Evolutionary conservation across 2,888 invertebrate species (phyloP).

Genomic region (Xestoiulus laeticollis): DNA sequence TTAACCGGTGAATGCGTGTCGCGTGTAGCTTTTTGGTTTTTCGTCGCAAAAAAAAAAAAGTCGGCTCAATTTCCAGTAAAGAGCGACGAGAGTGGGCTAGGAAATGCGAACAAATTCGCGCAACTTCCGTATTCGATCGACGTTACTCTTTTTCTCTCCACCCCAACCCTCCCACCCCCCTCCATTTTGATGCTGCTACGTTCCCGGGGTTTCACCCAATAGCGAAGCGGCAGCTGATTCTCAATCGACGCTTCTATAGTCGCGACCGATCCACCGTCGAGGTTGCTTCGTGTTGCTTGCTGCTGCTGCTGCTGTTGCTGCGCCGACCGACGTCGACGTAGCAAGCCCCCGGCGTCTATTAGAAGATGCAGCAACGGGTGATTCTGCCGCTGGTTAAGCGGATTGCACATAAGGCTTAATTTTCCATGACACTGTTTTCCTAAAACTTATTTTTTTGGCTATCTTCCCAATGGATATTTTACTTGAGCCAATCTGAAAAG

Average conservation of each 20-base stretch:
- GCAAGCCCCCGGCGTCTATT: background rate
- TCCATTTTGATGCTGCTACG: background rate
- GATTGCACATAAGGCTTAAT: background rate
- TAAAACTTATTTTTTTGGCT: background rate
- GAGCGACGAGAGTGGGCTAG: background rate
- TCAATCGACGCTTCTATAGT: background rate
- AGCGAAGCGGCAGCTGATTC: background rate
- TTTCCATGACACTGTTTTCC: too few species aligned
- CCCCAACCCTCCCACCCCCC: background rate
- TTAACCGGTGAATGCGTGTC: background rate
- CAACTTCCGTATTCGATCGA: background rate
- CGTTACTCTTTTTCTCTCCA: background rate
- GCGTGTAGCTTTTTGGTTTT: background rate
- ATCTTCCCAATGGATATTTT: background rate
- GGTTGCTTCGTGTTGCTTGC: background rate
- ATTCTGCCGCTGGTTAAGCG: background rate
- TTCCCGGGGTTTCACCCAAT: background rate
- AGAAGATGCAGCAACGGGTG: background rate
- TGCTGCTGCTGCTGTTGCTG: background rate
- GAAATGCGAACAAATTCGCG: slow-evolving; percentile 31
- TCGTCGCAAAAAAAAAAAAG: background rate
- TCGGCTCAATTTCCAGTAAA: background rate
- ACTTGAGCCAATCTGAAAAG: background rate
- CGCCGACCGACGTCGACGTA: background rate
- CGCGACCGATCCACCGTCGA: background rate